Base-by-base conservation (phyloP, 1,140 invertebrate species). In the Doryteuthis pealeii region DNA sequence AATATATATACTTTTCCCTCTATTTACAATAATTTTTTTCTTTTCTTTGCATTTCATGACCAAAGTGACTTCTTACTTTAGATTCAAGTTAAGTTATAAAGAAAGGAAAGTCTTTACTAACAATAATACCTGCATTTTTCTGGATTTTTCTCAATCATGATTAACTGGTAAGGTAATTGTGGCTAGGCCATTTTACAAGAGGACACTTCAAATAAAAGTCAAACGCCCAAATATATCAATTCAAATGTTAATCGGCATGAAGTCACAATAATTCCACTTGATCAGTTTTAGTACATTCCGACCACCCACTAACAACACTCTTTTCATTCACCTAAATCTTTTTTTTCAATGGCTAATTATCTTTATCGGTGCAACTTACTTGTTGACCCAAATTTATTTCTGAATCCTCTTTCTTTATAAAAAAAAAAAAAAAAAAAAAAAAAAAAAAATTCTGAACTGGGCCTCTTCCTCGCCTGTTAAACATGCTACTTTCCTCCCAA, bases 151-250 rank as follows among this genome's bases (percentile, higher is more conserved):
- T 62, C 12, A 62, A 8, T 62, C 54, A 62, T 22, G 26, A 62
- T 62, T 12, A 40, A n/a, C 54, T 62, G 26, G n/a, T 18, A n/a
- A 62, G 22, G 26, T 62, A 62, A 62, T 62, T 62, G 54, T 62
- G 18, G 18, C 26, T 28, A 6, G 1, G 18, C 54, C 54, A 62
- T 62, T 62, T 62, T 15, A 5, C 10, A 62, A 22, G 18, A 10
- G 35, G 35, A n/a, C 54, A 62, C 54, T 62, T 62, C 54, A 62
- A 62, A n/a, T 22, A 18, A 62, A 62, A n/a, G 54, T 28, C 26
- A 62, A 62, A 62, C 26, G 54, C 54, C n/a, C 54, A 62, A 22
- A 62, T 62, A 62, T 62, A 62, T 62, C 54, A 8, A 62, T 62
- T 62, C 54, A 62, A 62, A 62, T 62, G 54, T 28, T n/a, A 62